Base-by-base conservation (phyloP, 2,797 vertebrate species). In the Trematomus bernacchii region DNA sequence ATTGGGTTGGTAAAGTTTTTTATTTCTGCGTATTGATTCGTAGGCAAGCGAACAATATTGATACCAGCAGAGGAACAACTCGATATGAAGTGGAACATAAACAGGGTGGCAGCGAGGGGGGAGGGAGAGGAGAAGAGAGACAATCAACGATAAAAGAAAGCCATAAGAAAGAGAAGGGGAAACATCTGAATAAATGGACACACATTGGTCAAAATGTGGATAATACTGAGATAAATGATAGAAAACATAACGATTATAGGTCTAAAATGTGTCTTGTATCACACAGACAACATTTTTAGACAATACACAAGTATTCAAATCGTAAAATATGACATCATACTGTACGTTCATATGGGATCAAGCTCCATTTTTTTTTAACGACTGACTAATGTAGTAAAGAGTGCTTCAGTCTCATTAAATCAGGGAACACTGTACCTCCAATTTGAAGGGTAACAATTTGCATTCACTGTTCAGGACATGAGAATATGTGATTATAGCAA, bases 1-100 rank as follows among this genome's bases (percentile, higher is more conserved):
- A 95, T 96, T 88, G 84, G 80, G 59, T 85, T 43, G 77, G 82
- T 89, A 85, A 87, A 91, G 88, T 91, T 91, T 91, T 52, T 91
- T 91, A 91, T 91, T 89, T 80, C 80, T 84, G 76, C 73, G 64
- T 89, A 93, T 93, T 89, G 91, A 93, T 92, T 85, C 43, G 30
- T 30, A 84, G 82, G 52, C 84, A 73, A 37, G 73, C 15, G 72
- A 85, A 90, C 89, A 92, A 92, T 89, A 89, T 88, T 88, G 91
- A 89, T 87, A 89, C 79, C 37, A 89, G 86, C 44, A 66, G 80
- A 90, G 78, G 78, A 90, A 90, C 85, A 87, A 83, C 66, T 86
- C 47, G 47, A 86, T 83, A 72, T 63, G 74, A 86, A 78, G 62
- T 15, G 74, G 77, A 89, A 88, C 85, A 84, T 87, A 84, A 91